Evolutionary conservation across 2,797 vertebrate species (phyloP).

Genomic region (Phalloptychus januarius): DNA sequence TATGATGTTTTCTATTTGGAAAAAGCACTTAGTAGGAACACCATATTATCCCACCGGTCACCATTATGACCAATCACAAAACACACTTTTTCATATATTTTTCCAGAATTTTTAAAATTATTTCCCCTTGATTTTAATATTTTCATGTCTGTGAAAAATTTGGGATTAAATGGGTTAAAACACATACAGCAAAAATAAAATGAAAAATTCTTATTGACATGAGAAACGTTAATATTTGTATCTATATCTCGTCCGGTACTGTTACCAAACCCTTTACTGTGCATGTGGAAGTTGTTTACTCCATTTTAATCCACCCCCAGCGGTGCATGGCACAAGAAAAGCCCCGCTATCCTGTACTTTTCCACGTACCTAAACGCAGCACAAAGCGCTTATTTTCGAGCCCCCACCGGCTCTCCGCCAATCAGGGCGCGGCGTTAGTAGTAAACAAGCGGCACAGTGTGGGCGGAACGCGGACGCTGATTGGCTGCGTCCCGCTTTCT

Average conservation of each 20-base stretch:
- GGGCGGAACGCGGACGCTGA: slow-evolving; percentile 59
- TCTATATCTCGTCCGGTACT: no score
- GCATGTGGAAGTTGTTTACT: slow-evolving; percentile 13
- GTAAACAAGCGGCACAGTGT: slow-evolving; percentile 74
- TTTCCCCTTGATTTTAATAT: no score
- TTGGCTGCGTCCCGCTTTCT: slow-evolving; percentile 64
- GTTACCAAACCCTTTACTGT: background rate
- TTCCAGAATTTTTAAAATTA: no score
- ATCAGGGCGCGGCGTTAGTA: slow-evolving; percentile 61
- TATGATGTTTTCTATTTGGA: no score
- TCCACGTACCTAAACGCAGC: slow-evolving; percentile 39
- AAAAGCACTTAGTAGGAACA: no score
- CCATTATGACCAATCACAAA: no score
- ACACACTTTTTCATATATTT: no score
- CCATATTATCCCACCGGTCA: no score
- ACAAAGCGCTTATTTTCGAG: slow-evolving; percentile 46
- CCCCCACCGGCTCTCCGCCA: slow-evolving; percentile 46
- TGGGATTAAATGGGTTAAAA: no score
- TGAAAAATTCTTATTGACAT: background rate
- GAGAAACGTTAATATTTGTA: background rate
- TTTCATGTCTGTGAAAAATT: no score
- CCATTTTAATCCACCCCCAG: background rate
- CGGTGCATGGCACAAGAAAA: background rate
- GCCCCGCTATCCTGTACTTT: slow-evolving; percentile 9
- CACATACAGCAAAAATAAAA: background rate